phyloP scores from a whole-genome alignment of 1,140 invertebrate species.

The Drosophila takahashii region DNA sequence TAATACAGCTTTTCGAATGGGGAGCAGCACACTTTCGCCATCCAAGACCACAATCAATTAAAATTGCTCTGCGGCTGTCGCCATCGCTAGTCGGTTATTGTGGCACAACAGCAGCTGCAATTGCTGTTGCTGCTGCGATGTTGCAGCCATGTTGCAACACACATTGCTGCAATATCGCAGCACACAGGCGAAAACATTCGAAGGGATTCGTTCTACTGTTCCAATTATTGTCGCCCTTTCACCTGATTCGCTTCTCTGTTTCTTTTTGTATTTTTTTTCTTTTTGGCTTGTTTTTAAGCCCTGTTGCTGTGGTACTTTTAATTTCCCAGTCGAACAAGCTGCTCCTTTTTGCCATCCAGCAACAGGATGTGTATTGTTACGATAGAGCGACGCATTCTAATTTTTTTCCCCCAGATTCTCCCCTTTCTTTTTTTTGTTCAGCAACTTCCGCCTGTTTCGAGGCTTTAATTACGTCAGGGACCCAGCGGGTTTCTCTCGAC shows the following conservation, averaged over 20 bases:
- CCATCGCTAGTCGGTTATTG: constrained; percentile 42
- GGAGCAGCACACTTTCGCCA: constrained; percentile 14
- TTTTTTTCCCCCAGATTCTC: background rate
- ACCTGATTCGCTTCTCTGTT: constrained; percentile 35
- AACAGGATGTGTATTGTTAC: constrained; percentile 61
- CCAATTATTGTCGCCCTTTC: constrained; percentile 66
- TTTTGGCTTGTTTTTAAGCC: constrained; percentile 20
- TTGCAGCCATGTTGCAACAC: constrained; percentile 15
- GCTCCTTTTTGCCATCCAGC: constrained; percentile 14
- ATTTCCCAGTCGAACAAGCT: constrained; percentile 45
- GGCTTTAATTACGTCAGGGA: constrained; percentile 63
- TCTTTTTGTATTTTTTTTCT: constrained; percentile 7
- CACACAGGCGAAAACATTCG: constrained; percentile 12
- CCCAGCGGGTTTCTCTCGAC: constrained; percentile 20
- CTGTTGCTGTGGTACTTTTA: constrained; percentile 48
- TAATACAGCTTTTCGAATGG: constrained; percentile 3
- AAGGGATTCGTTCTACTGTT: constrained; percentile 45
- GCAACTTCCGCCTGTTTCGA: constrained; percentile 47
- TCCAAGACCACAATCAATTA: constrained; percentile 44
- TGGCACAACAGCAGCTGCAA: constrained; percentile 35
- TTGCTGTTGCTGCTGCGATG: constrained; percentile 16
- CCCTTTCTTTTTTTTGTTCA: constrained; percentile 21
- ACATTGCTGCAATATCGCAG: constrained; percentile 29
- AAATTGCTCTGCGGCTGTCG: constrained; percentile 42
- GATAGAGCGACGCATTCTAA: constrained; percentile 50